Evolutionary conservation across 2,888 invertebrate genomes (phyloP).

Genomic region (Polymixis lichenea): DNA sequence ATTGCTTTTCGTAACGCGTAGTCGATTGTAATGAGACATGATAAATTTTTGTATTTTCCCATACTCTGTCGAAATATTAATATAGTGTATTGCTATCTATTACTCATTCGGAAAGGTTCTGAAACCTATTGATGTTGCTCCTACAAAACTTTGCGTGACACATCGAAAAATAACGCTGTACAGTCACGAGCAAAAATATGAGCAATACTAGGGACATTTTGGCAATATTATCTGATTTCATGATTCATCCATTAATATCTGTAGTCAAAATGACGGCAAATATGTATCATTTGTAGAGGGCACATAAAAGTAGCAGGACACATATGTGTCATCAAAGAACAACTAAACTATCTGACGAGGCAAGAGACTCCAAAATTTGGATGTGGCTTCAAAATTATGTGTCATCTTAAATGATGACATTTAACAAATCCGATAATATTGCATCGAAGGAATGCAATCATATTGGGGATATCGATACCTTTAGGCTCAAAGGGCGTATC

Average conservation of each 20-base stretch:
- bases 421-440: no score
- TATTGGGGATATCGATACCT: constrained; percentile 6
- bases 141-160: neutral
- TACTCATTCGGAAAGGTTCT: constrained; percentile 4
- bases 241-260: neutral
- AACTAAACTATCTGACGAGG: neutral
- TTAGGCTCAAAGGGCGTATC: no score
- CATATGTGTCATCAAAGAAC: neutral
- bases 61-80: neutral
- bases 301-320: neutral
- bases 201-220: neutral
- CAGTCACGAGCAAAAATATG: neutral
- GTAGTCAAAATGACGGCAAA: neutral
- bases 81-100: neutral
- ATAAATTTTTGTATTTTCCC: constrained; percentile 17
- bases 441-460: neutral
- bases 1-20: constrained; percentile 11
- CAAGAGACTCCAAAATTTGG: neutral
- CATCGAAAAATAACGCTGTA: neutral
- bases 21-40: constrained; percentile 24
- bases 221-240: neutral
- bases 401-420: no score
- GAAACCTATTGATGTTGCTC: constrained; percentile 3
- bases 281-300: neutral
- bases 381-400: no score